Evolutionary conservation across 2,888 invertebrate genomes (phyloP).

Genomic region (Melanophora roralis): DNA sequence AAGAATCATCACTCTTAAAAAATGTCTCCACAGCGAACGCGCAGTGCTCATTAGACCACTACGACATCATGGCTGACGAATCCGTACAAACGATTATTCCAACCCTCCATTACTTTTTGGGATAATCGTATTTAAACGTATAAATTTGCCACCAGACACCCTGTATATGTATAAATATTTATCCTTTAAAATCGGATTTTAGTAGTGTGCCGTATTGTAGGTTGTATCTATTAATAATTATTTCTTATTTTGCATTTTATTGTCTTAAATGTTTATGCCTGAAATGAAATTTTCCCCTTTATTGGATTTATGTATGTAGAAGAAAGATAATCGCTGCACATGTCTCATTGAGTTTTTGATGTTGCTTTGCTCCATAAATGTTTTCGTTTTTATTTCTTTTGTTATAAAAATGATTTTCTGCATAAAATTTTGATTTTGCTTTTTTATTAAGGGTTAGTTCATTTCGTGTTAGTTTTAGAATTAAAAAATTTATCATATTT

Average conservation of each 20-base stretch:
- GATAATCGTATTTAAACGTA: no score
- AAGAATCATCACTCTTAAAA: no score
- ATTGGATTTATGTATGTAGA: not conserved
- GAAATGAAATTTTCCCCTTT: not conserved
- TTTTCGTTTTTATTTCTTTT: not conserved
- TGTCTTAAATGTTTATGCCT: constrained; percentile 18
- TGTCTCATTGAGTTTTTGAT: constrained; percentile 29
- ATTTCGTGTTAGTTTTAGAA: no score
- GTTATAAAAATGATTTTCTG: not conserved
- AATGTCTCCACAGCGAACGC: no score
- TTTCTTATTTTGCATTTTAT: constrained; percentile 42
- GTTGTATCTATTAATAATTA: constrained; percentile 5
- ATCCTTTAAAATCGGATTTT: constrained; percentile 35
- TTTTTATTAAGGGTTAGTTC: no score
- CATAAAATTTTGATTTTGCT: constrained; percentile 13
- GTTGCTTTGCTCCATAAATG: constrained; percentile 29
- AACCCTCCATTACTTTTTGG: no score
- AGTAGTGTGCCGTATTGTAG: constrained; percentile 12
- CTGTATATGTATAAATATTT: constrained; percentile 19
- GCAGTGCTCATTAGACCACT: no score
- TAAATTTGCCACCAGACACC: no score
- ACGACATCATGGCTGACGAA: no score
- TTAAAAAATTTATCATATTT: no score
- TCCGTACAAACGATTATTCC: no score
- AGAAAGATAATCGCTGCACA: not conserved